These are phyloP conservation scores for Gephyroberyx darwinii DNA, from an alignment of 2,797 vertebrate species.

Conservation along the genomic window DNA sequence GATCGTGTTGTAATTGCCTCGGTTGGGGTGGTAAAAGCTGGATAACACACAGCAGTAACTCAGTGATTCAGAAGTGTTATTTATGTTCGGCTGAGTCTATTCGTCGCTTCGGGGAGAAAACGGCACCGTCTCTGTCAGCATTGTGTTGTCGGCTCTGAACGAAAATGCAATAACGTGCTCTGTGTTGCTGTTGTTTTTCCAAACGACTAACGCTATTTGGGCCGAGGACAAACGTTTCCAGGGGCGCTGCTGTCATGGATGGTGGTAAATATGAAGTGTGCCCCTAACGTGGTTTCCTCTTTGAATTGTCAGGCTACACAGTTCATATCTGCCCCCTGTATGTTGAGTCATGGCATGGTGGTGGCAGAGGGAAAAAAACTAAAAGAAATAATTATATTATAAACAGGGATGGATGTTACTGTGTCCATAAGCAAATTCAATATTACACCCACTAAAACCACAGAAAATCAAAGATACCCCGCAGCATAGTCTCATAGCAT, in stretches of 20 bases:
- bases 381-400: slow-evolving; percentile 25
- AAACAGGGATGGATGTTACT: slow-evolving; percentile 14
- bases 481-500: slow-evolving; percentile 22
- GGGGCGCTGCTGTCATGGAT: slow-evolving; percentile 44
- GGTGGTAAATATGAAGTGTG: slow-evolving; percentile 52
- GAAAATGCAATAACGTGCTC: slow-evolving; percentile 66
- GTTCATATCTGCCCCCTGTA: slow-evolving; percentile 6
- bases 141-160: slow-evolving; percentile 52
- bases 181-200: slow-evolving; percentile 55
- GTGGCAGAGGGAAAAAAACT: not conserved
- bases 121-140: slow-evolving; percentile 57
- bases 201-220: slow-evolving; percentile 58
- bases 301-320: not conserved
- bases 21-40: slow-evolving; percentile 47
- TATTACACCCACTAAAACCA: slow-evolving; percentile 40
- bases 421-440: slow-evolving; percentile 39
- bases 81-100: slow-evolving; percentile 64
- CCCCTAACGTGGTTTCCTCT: slow-evolving; percentile 30
- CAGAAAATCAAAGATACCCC: slow-evolving; percentile 27
- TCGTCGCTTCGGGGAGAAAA: slow-evolving; percentile 52
- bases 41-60: slow-evolving; percentile 60
- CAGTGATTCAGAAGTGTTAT: slow-evolving; percentile 69
- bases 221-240: slow-evolving; percentile 51
- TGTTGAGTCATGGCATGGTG: not conserved
- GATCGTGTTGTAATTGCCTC: slow-evolving; percentile 60